A percentile compares a stretch with the other conserved stretches of the same genome.
phyloP scores from a whole-genome alignment of 2,113 vertebrate species.

The Sinocyclocheilus anshuiensis region DNA sequence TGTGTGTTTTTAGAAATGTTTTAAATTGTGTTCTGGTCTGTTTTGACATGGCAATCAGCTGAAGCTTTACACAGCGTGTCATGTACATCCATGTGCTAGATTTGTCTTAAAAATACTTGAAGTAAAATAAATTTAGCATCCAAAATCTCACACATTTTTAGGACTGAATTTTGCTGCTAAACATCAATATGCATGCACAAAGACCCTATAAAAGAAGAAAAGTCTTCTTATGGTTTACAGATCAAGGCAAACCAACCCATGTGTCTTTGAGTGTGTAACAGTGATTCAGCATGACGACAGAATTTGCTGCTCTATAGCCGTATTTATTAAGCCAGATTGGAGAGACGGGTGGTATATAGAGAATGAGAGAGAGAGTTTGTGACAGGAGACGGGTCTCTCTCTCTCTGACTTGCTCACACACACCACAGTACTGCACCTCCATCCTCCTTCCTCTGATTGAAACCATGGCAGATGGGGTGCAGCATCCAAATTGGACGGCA shows the following conservation, averaged over 20 bases:
- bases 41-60: not conserved
- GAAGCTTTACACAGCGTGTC: not conserved
- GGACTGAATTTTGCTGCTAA: not conserved
- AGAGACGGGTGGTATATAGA: slow-evolving; percentile 47
- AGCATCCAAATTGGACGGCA: slow-evolving; percentile 58
- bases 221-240: not conserved
- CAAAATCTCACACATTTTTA: no score
- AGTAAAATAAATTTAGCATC: not conserved
- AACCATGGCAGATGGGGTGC: slow-evolving; percentile 60
- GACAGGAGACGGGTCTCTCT: not conserved
- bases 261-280: slow-evolving; percentile 4
- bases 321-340: slow-evolving; percentile 60
- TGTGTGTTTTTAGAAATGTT: no score
- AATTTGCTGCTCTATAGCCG: slow-evolving; percentile 43
- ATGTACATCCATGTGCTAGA: not conserved
- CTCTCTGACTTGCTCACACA: slow-evolving; percentile 23
- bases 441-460: slow-evolving; percentile 55
- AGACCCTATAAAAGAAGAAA: not conserved
- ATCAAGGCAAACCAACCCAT: not conserved
- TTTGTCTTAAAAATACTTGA: not conserved
- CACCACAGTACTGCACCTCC: slow-evolving; percentile 28
- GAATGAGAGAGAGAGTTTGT: slow-evolving; percentile 19
- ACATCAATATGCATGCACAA: not conserved
- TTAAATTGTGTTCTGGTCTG: not conserved
- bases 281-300: slow-evolving; percentile 47